Evolutionary conservation across 2,888 invertebrate species (phyloP).

Genomic region (Acanthopleura granulata): DNA sequence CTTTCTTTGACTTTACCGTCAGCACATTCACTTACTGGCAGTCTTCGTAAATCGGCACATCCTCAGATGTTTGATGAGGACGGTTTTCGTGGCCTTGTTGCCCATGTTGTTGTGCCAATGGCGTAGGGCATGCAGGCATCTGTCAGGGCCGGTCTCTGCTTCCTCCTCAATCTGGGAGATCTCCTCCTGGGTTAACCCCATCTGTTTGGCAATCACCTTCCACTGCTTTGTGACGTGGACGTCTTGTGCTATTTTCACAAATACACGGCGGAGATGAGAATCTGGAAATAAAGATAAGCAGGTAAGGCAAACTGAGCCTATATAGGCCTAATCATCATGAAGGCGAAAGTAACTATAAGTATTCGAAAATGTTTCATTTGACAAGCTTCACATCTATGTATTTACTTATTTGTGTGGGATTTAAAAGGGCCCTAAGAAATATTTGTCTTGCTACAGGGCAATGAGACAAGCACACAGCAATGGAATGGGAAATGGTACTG

Average conservation of each 20-base stretch:
- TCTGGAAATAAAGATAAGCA: conserved; percentile 25
- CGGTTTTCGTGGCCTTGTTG: conserved; percentile 40
- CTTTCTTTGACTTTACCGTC: no score
- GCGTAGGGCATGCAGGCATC: conserved; percentile 49
- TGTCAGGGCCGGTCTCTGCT: conserved; percentile 46
- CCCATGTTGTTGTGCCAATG: conserved; percentile 46
- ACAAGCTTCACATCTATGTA: no score
- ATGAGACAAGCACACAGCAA: no score
- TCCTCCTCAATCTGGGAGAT: conserved; percentile 44
- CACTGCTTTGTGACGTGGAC: conserved; percentile 47
- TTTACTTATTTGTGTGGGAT: no score
- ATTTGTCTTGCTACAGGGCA: not conserved
- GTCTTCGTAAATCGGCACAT: conserved; percentile 37
- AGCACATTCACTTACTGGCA: conserved; percentile 40
- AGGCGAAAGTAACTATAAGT: no score
- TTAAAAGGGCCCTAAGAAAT: not conserved
- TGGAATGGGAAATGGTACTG: no score
- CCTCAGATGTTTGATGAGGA: conserved; percentile 39
- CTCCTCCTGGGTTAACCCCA: conserved; percentile 50
- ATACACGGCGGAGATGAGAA: conserved; percentile 48
- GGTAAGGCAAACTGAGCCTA: no score
- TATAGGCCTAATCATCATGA: no score
- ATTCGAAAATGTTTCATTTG: no score
- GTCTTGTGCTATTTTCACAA: conserved; percentile 54
- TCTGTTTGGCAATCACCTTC: conserved; percentile 45